Conservation (phyloP, 2,113 vertebrate species). For the Ardeotis arabs region DNA sequence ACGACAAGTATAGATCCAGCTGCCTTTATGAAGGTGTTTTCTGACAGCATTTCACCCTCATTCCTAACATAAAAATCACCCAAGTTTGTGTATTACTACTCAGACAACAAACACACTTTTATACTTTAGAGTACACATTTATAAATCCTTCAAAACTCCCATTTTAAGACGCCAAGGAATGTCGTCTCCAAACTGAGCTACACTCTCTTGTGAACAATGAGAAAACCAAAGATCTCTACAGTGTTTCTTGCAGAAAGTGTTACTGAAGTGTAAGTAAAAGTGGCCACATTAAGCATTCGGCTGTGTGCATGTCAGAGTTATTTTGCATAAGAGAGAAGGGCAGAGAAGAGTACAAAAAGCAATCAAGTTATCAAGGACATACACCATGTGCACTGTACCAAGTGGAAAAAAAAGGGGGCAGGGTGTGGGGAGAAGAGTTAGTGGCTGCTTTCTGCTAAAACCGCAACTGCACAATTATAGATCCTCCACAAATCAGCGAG, state of each 20-base stretch:
- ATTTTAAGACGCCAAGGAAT: not conserved
- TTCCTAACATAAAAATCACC: not conserved
- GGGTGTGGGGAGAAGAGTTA: not conserved
- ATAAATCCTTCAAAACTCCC: not conserved
- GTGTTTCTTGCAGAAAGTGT: not conserved
- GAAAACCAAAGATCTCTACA: not conserved
- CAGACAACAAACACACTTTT: not conserved
- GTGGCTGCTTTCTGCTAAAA: conserved; percentile 36
- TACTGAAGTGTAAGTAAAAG: conserved; percentile 3
- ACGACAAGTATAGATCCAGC: not conserved
- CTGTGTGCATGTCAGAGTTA: not conserved
- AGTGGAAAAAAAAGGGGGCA: not conserved
- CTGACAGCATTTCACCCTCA: not conserved
- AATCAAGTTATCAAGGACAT: not conserved
- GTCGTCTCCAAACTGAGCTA: not conserved
- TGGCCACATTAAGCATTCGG: not conserved
- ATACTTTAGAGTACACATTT: not conserved
- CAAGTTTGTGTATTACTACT: not conserved
- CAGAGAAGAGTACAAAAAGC: not conserved
- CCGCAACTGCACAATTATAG: not conserved
- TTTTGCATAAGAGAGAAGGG: not conserved
- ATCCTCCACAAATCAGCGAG: conserved; percentile 2
- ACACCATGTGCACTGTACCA: not conserved
- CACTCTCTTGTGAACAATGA: not conserved
- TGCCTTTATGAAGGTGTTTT: not conserved